Evolutionary conservation across 35 echinoderm and acorn worm genomes (phyloP), one percentile per base, ranked within the genome.

Genomic region (Patiria miniata): DNA sequence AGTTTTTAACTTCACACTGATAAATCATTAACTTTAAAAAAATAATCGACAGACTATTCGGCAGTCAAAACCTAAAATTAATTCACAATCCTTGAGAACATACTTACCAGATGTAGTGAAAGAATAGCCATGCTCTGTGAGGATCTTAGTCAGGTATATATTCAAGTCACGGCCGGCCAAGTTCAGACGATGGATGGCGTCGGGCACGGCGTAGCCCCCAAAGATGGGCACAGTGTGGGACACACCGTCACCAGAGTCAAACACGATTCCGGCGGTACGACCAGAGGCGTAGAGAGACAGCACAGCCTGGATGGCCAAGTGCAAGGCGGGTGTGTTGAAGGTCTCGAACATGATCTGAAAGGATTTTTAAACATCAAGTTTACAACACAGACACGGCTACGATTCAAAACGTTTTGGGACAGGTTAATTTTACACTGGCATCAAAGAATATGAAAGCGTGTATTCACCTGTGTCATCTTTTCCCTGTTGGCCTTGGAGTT

Each of bases 241-340:
- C 36, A 94, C 92, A 94, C 92, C 92, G 89, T 94, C 92, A 86
- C 92, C 92, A 81, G 92, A 90, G 87, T 94, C 92, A 55, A 90
- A 84, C 36, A 90, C 88, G 39, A 93, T 97, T 94, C 96, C 96
- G 60, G 96, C 94, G 85, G 96, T 98, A 94, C 96, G 96, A 86
- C 96, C 96, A 80, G 96, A 94, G 61, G 96, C 92, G 81, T 98
- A 98, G 22, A 98, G 96, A 78, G 96, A 98, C 59, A 98, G 89
- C 18, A 98, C 96, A 77, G 95, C 95, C 91, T 97, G 95, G 95
- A 97, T 97, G 60, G 95, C 95, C 68, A 97, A 91, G 60, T 97
- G 93, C 91, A 97, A 91, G 73, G 95, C 95, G 77, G 95, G 95
- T 81, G 95, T 85, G 81, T 97, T 97, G 95, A 97, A 97, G 78